phyloP scores from a whole-genome alignment of 30 jellyfish, hydroid and myxozoan species.

The Pelagia noctiluca region DNA sequence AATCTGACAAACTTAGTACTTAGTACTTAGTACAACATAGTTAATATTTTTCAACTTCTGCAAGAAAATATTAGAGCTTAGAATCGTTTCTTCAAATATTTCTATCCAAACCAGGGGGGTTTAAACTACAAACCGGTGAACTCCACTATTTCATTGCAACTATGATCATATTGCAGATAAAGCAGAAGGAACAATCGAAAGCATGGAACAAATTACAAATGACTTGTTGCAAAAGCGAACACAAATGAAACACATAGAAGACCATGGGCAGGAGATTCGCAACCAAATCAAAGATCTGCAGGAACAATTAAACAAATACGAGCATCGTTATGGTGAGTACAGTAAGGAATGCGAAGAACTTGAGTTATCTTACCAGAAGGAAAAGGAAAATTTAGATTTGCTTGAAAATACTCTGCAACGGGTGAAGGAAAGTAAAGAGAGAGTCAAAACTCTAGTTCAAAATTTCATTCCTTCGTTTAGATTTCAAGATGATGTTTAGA shows the following conservation, averaged over 20 bases:
- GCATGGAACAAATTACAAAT: conserved; percentile 52
- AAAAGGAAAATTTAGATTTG: conserved; percentile 55
- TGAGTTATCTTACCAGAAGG: conserved; percentile 41
- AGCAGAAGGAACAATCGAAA: conserved; percentile 54
- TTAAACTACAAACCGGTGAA: too few species aligned
- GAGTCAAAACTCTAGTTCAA: conserved; percentile 43
- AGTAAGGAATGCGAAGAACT: conserved; percentile 25
- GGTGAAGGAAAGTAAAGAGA: conserved; percentile 63
- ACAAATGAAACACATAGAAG: conserved; percentile 39
- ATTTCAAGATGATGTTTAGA: conserved; percentile 59
- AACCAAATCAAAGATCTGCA: conserved; percentile 10
- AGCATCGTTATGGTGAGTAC: background rate
- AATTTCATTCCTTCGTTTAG: conserved; percentile 52
- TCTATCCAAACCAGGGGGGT: too few species aligned
- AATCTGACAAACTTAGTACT: too few species aligned
- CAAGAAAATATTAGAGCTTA: too few species aligned
- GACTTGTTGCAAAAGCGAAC: conserved; percentile 14
- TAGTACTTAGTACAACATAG: too few species aligned
- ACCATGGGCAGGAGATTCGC: conserved; percentile 28
- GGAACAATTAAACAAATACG: conserved; percentile 36
- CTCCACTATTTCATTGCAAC: too few species aligned
- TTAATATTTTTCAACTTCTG: too few species aligned
- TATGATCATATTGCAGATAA: conserved; percentile 11
- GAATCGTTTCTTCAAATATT: too few species aligned
- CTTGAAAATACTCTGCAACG: conserved; percentile 58